Evolutionary conservation across 2,888 invertebrate species (phyloP), one percentile per base, ranked within the genome.

Genomic region (Lottia gigantea): DNA sequence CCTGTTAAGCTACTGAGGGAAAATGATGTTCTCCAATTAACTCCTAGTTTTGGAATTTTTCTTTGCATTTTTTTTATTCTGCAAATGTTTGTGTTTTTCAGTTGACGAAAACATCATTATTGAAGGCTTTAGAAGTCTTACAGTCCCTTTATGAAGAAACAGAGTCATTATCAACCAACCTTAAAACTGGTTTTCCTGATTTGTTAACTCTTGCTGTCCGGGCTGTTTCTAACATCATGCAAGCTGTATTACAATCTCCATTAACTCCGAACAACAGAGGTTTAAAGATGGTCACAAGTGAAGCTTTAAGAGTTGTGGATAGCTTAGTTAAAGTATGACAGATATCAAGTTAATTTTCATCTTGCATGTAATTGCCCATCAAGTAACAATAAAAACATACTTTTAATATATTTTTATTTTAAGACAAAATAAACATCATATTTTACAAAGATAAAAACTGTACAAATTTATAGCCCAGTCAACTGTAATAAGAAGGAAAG

Each of bases 161-260:
- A 11, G 68, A 75, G 64, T 67, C 62, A 11, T 65, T 78, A 16
- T 77, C 72, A 63, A 66, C 70, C 40, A 74, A 76, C 16, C 66
- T 69, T 67, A 65, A 73, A 65, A 71, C 74, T 14, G 76, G 77
- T 12, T 74, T 73, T 11, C 76, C 76, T 11, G 77, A 77, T 12
- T 72, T 82, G 7, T 73, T 81, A 31, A 70, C 75, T 15, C 66
- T 77, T 31, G 79, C 77, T 14, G 77, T 82, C 15, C 72, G 76
- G 61, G 75, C 78, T 2, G 76, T 78, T 16, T 82, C 84, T 25
- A 83, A 81, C 71, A 77, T 85, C 64, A 69, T 84, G 67, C 74
- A 74, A 46, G 82, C 81, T 19, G 75, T 78, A 11, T 63, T 75
- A 19, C 67, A 62, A 14, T 62, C 64, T 1, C 45, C 66, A 14